Base-by-base conservation (phyloP, 2,888 invertebrate genomes). In the Endotricha flammealis region DNA sequence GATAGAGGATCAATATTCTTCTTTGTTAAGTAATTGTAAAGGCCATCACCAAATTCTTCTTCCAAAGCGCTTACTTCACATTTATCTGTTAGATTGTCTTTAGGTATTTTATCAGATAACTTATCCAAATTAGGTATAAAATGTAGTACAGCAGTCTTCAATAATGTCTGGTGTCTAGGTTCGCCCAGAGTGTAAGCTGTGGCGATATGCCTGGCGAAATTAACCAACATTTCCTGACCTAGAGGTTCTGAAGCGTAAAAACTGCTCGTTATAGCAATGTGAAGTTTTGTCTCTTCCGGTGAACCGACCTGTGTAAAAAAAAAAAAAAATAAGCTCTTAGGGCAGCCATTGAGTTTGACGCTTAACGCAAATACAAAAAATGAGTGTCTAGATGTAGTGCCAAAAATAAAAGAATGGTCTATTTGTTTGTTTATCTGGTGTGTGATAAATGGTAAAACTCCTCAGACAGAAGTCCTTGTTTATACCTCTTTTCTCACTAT, bases 231-330 rank as follows among this genome's bases (percentile, higher is more conserved):
- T 74, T 98, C 97, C 35, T 96, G 90, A 0, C 96, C 96, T 9
- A 94, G 80, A 0, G 95, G 94, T 61, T 97, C 93, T 0, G 93
- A 91, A 0, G 91, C 92, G 64, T 92, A 95, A 32, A 96, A 71
- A 34, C 95, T 95, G 42, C 97, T 96, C 14, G 95, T 79, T n/a
- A 97, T 70, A 0, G 93, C 92, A 9, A 97, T 88, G 60, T 95
- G 94, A 59, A 94, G 92, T 77, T 96, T 96, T 1, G 87, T 88
- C 65, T 95, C 95, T 57, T 94, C 94, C 0, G 93, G 91, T 1
- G 90, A 87, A 0, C 93, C 93, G 42, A 93, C 86, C 94, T 95
- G 70, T n/a, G 71, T 61, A 53, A 51, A 41, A 13, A 6, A 2
- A n/a, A n/a, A n/a, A n/a, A n/a, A n/a, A n/a, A n/a, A n/a, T n/a